These are phyloP conservation scores for Thaleichthys pacificus DNA, from an alignment of 2,797 vertebrate genomes.

Conservation along the genomic window DNA sequence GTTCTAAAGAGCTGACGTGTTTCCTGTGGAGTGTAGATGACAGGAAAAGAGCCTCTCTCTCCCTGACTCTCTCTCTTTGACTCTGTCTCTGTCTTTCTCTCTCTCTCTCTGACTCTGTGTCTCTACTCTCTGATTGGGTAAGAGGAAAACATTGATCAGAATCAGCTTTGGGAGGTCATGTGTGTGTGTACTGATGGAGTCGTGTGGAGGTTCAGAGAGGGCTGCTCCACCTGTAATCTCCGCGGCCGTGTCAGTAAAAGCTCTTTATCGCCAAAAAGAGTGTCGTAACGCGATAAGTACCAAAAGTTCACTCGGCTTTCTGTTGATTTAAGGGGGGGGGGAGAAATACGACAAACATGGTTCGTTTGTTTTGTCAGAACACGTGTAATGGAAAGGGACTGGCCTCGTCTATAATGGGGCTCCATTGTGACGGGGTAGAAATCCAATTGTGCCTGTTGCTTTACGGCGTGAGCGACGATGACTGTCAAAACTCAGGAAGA, in stretches of 20 bases:
- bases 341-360: not conserved
- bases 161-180: no score
- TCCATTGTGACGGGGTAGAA: not conserved
- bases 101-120: not conserved
- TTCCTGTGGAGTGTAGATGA: constrained; percentile 37
- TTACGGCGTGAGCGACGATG: no score
- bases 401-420: not conserved
- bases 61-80: not conserved
- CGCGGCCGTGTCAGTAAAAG: not conserved
- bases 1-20: constrained; percentile 27
- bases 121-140: no score
- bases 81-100: no score
- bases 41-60: not conserved
- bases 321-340: not conserved
- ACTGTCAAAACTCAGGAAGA: not conserved
- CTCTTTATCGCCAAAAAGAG: not conserved
- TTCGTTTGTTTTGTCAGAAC: constrained; percentile 1
- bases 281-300: not conserved
- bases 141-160: no score
- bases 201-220: no score
- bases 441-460: not conserved
- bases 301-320: not conserved
- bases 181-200: no score
- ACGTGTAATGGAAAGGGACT: not conserved
- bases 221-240: not conserved